A percentile compares a stretch with the other conserved stretches of the same genome.
Conservation (phyloP, 2,113 vertebrate genomes). For the Trinectes maculatus region DNA sequence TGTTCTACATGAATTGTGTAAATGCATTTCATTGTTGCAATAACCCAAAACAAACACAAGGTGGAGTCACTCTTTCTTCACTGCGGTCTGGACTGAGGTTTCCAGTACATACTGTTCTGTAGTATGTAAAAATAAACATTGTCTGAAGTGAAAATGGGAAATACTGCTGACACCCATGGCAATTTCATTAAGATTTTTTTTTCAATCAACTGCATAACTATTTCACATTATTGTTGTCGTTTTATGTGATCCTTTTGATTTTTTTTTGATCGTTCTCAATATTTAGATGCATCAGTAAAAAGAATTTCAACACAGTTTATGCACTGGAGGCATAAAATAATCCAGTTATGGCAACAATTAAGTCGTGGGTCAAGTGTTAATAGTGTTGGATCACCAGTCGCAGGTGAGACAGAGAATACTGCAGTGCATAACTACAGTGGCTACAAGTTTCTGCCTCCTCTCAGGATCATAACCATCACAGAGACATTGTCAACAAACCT, state of each 20-base stretch:
- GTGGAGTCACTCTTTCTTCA: conserved; percentile 22
- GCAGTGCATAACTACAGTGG: neutral
- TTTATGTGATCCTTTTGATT: no score
- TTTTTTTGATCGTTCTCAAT: no score
- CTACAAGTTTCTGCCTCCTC: neutral
- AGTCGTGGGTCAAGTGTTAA: neutral
- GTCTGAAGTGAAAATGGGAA: no score
- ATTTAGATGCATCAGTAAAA: no score
- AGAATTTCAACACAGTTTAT: neutral
- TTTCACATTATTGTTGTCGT: no score
- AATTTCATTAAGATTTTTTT: no score
- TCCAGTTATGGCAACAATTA: neutral
- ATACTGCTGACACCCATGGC: no score
- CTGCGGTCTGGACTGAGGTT: neutral
- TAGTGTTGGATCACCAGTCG: neutral
- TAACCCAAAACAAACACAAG: conserved; percentile 44
- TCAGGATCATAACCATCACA: conserved; percentile 19
- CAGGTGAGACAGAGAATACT: neutral
- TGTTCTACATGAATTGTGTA: neutral
- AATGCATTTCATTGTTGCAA: neutral
- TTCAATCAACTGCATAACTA: no score
- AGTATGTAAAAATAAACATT: no score
- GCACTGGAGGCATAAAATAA: no score
- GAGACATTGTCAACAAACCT: conserved; percentile 14
- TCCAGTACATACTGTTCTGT: no score